Percentiles rank a stretch among this genome's conserved stretches.
Conservation (phyloP, 2,797 vertebrate genomes). For the Champsocephalus esox region DNA sequence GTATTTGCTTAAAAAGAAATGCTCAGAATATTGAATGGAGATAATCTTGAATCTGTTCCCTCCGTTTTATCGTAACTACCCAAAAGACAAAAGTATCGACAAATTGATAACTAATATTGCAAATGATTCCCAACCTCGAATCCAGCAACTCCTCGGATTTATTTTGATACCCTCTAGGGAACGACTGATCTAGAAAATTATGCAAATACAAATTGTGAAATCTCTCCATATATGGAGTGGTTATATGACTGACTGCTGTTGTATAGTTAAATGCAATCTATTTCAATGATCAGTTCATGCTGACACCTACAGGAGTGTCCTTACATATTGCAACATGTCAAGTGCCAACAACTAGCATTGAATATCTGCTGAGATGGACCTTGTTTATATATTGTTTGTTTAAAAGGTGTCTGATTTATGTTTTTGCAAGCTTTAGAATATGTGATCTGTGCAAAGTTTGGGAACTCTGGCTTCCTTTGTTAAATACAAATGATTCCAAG, state of each 20-base stretch:
- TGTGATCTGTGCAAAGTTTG: background rate
- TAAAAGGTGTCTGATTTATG: background rate
- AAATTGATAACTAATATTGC: background rate
- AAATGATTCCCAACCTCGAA: background rate
- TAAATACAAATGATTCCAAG: background rate
- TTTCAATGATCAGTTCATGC: background rate
- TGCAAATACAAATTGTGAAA: background rate
- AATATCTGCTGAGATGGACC: too few relatives aligned
- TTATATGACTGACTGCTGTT: background rate
- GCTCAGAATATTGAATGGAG: background rate
- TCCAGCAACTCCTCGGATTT: too few relatives aligned
- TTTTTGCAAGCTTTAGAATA: background rate
- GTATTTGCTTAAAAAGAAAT: too few relatives aligned
- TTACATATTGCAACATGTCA: background rate
- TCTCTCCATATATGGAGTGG: background rate
- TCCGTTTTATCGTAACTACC: background rate
- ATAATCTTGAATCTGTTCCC: background rate
- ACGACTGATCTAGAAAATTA: background rate
- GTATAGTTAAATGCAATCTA: background rate
- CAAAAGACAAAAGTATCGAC: background rate
- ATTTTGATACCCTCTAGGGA: background rate
- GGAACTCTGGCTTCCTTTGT: background rate
- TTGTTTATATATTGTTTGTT: background rate
- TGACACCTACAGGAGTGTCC: background rate
- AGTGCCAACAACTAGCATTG: background rate